phyloP scores from a whole-genome alignment of 1,140 invertebrate species.

The Artemia franciscana region DNA sequence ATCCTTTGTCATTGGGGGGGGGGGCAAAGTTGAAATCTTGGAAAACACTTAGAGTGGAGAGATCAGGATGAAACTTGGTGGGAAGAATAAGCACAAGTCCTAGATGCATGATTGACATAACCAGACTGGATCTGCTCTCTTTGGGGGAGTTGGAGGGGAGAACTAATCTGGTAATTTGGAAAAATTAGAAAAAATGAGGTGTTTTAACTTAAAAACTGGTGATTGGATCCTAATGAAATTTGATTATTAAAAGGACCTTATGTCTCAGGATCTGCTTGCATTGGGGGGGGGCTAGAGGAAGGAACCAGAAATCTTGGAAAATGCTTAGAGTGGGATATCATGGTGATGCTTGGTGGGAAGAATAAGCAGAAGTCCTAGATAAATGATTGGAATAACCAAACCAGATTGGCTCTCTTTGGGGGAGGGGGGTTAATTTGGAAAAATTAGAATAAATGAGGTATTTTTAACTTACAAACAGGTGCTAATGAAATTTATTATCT shows the following conservation, averaged over 20 bases:
- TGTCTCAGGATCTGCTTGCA: not conserved
- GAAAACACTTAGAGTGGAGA: not conserved
- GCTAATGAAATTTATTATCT: too few relatives aligned
- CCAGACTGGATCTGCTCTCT: too few relatives aligned
- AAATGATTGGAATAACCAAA: too few relatives aligned
- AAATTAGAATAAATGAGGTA: too few relatives aligned
- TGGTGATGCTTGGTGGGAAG: not conserved
- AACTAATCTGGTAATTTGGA: too few relatives aligned
- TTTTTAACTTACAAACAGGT: too few relatives aligned
- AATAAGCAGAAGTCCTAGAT: not conserved
- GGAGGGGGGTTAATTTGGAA: too few relatives aligned
- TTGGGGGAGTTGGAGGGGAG: not conserved
- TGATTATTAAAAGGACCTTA: not conserved
- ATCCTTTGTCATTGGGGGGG: not conserved
- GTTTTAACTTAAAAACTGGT: too few relatives aligned
- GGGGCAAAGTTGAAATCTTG: not conserved
- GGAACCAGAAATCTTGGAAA: not conserved
- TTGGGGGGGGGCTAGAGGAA: not conserved
- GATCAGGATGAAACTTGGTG: not conserved
- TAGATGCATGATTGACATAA: not conserved
- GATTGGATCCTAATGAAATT: not conserved
- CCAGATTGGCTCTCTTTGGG: too few relatives aligned
- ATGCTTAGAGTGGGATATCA: not conserved
- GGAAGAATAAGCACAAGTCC: not conserved
- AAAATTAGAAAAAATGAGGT: not conserved